Conservation (phyloP, 2,888 invertebrate species). For the Pterostichus madidus region DNA sequence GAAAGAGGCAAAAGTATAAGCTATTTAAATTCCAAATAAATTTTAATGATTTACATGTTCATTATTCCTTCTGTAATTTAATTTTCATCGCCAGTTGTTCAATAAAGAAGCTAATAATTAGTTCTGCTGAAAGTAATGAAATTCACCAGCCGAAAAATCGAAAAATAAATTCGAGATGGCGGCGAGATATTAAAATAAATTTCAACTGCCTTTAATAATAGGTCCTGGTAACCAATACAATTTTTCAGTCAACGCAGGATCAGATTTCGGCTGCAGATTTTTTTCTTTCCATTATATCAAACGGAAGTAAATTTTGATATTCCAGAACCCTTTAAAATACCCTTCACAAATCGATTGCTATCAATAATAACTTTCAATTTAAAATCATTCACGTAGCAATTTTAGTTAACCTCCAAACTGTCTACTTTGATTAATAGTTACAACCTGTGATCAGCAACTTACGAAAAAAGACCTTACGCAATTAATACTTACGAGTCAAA, state of each 20-base stretch:
- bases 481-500: not conserved
- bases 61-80: not conserved
- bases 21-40: too few species aligned
- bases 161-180: slow-evolving; percentile 39
- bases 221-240: slow-evolving; percentile 37
- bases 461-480: slow-evolving; percentile 1
- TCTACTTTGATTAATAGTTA: slow-evolving; percentile 46
- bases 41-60: too few species aligned
- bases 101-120: slow-evolving; percentile 17
- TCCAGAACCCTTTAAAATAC: not conserved
- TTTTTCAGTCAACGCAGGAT: slow-evolving; percentile 41
- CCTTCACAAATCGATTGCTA: not conserved
- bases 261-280: slow-evolving; percentile 24
- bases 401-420: slow-evolving; percentile 23
- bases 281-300: slow-evolving; percentile 10
- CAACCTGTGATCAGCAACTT: not conserved
- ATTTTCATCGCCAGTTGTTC: not conserved
- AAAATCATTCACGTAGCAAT: slow-evolving; percentile 31
- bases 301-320: slow-evolving; percentile 28
- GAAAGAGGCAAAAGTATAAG: not conserved
- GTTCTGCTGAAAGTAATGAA: slow-evolving; percentile 5
- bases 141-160: slow-evolving; percentile 20
- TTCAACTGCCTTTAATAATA: slow-evolving; percentile 47
- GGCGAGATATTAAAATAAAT: slow-evolving; percentile 41
- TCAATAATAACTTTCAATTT: slow-evolving; percentile 50